Conservation (phyloP, 2,888 invertebrate species). For the Heliconius ismenius region DNA sequence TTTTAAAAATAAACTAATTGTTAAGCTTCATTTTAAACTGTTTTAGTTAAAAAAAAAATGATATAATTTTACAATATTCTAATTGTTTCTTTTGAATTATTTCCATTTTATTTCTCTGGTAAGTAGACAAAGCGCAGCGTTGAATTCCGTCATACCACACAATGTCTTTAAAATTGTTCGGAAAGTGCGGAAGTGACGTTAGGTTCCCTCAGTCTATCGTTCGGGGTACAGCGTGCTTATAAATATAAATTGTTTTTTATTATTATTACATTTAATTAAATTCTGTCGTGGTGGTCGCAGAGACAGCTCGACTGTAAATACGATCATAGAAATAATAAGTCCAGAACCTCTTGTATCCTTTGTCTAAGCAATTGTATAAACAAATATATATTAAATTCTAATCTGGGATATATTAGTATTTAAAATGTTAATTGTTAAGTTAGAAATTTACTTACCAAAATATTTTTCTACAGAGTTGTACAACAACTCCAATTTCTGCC, state of each 20-base stretch:
- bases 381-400: no score
- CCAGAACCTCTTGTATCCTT: no score
- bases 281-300: no score
- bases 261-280: no score
- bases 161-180: neutral
- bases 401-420: no score
- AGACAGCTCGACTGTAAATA: no score
- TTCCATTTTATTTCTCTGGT: neutral
- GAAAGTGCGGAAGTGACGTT: neutral
- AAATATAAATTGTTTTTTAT: neutral
- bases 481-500: no score
- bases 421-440: no score
- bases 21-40: neutral
- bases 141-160: neutral
- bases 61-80: neutral
- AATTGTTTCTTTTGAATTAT: neutral
- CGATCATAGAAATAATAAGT: no score
- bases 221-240: neutral
- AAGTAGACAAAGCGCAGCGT: neutral
- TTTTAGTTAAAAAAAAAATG: neutral
- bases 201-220: neutral
- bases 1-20: slow-evolving; percentile 12
- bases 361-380: no score
- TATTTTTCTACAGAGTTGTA: no score
- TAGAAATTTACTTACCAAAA: no score